Evolutionary conservation across 2,888 invertebrate genomes (phyloP), one percentile per base, ranked within the genome.

Genomic region (Andrena bucephala): DNA sequence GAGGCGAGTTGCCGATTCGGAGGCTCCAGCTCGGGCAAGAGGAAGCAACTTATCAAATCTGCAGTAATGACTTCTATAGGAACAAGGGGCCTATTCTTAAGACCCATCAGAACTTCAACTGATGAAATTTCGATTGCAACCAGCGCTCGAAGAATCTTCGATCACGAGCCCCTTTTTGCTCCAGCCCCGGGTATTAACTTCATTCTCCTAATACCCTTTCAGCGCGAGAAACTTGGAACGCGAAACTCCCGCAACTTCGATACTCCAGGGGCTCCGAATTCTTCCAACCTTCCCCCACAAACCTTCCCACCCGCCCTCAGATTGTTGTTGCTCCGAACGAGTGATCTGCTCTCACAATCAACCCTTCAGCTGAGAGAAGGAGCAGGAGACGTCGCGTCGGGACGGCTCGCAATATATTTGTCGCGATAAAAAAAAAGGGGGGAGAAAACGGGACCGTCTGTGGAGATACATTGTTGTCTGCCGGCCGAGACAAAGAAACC

Each of bases 401-500:
- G 68, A 10, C 36, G 10, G 27, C 20, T 31, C 62, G 31, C 52
- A 71, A 77, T 77, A 71, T 70, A 69, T 81, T 70, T 29, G 16
- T 54, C 31, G 33, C 33, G 42, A 54, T 62, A 57, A 73, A 66
- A 66, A 52, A 16, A 36, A 42, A 33, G 27, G 33, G 20, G 20
- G 20, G 8, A 77, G 52, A 8, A 52, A 16, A 36, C 13, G 42
- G 42, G 54, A 31, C 31, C 42, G 65, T 54, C 70, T 27, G 42
- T 36, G 42, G 20, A 42, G 54, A 33, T 67, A 69, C 75, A 81
- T 76, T 70, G 73, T 77, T 71, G 74, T 84, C 81, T 68, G 78
- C 66, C 59, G 71, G 54, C 57, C 52, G 67, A 84, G 79, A 86
- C 85, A 86, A 88, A 82, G 83, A 81, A 86, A 81, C 80, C 85